These are phyloP conservation scores for Itoplectis maculator DNA, from an alignment of 2,888 invertebrate genomes.

Conservation along the genomic window DNA sequence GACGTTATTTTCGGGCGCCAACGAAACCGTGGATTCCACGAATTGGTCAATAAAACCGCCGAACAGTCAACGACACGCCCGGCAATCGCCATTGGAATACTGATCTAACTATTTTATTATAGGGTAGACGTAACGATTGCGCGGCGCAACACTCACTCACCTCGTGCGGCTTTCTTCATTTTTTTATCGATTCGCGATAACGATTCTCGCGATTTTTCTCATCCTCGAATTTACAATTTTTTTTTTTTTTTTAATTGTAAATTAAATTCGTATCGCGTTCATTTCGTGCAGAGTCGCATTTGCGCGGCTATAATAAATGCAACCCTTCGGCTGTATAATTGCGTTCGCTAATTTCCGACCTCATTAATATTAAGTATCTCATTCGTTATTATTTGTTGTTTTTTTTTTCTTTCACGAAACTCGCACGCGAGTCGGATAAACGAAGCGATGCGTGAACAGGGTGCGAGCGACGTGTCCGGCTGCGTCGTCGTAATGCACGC, in stretches of 20 bases:
- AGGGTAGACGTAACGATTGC: not conserved
- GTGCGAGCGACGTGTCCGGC: not conserved
- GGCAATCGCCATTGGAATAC: not conserved
- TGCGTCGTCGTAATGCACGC: not conserved
- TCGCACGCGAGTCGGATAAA: not conserved
- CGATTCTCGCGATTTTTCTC: too few relatives aligned
- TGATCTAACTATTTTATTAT: not conserved
- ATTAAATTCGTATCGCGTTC: not conserved
- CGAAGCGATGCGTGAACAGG: not conserved
- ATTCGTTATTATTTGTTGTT: not conserved
- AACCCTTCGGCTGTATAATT: not conserved
- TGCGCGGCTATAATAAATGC: not conserved
- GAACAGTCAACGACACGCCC: not conserved
- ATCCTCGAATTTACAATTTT: too few relatives aligned
- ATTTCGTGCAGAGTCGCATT: too few relatives aligned
- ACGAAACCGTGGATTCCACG: conserved; percentile 6
- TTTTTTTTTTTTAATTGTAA: too few relatives aligned
- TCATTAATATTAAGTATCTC: not conserved
- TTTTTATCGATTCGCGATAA: too few relatives aligned
- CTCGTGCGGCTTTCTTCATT: too few relatives aligned
- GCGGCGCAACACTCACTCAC: too few relatives aligned
- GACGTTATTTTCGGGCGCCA: conserved; percentile 41
- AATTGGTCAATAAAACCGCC: not conserved
- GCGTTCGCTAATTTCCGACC: not conserved
- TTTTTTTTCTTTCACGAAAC: not conserved